These are phyloP conservation scores for Eilema depressum DNA, from an alignment of 2,888 invertebrate genomes.

Conservation along the genomic window DNA sequence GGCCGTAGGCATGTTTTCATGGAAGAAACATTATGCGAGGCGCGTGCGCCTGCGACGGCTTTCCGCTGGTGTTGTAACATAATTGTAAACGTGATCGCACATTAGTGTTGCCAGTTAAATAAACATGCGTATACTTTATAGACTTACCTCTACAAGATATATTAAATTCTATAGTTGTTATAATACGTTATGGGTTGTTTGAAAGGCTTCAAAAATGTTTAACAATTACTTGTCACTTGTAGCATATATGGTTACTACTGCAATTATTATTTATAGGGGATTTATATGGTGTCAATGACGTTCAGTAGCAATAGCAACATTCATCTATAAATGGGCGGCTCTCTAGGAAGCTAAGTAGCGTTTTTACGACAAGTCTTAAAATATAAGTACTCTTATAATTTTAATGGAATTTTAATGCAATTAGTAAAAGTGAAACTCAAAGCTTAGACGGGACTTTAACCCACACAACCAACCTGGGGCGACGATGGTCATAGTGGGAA, in stretches of 20 bases:
- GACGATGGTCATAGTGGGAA: too few relatives aligned
- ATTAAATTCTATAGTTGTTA: constrained; percentile 18
- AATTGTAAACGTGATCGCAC: constrained; percentile 72
- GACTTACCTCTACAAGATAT: constrained; percentile 45
- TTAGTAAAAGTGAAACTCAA: too few relatives aligned
- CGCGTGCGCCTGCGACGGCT: constrained; percentile 42
- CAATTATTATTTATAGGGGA: not conserved
- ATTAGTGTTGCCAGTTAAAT: constrained; percentile 73
- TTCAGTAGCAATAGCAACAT: too few relatives aligned
- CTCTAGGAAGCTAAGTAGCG: too few relatives aligned
- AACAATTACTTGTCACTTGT: not conserved
- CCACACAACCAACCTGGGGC: too few relatives aligned
- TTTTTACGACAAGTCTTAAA: too few relatives aligned
- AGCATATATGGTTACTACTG: not conserved
- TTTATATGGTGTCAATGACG: not conserved
- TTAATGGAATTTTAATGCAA: too few relatives aligned
- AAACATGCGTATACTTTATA: constrained; percentile 58
- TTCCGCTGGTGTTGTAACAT: constrained; percentile 56
- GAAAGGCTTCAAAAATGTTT: constrained; percentile 3
- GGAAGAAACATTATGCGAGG: constrained; percentile 57
- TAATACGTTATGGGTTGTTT: not conserved
- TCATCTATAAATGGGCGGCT: too few relatives aligned
- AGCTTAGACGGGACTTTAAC: too few relatives aligned
- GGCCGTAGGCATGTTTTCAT: constrained; percentile 30
- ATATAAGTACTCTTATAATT: too few relatives aligned